A percentile compares a stretch with the other conserved stretches of the same genome.
phyloP scores from a whole-genome alignment of 1,140 invertebrate species.

The Heterodera carotae region DNA sequence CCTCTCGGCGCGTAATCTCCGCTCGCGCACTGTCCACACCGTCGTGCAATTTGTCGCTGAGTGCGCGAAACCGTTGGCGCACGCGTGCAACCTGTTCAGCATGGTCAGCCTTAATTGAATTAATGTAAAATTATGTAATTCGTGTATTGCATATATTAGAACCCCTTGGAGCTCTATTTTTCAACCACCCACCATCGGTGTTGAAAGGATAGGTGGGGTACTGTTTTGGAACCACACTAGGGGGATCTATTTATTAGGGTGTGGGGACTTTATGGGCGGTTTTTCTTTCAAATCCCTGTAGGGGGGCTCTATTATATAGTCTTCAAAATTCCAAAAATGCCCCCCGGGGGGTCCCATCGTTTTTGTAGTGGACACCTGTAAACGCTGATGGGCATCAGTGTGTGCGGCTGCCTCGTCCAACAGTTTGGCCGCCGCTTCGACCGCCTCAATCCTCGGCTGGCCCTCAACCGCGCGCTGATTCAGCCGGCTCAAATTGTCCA shows the following conservation, averaged over 20 bases:
- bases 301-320: too few species aligned
- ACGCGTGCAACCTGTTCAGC: slow-evolving; percentile 14
- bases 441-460: slow-evolving; percentile 30
- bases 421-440: slow-evolving; percentile 26
- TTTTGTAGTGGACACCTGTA: not conserved
- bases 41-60: slow-evolving; percentile 25
- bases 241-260: too few species aligned
- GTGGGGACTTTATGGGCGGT: too few species aligned
- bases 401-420: slow-evolving; percentile 23
- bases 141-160: too few species aligned
- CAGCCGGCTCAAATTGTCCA: slow-evolving; percentile 9
- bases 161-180: too few species aligned
- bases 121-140: too few species aligned
- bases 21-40: slow-evolving; percentile 28
- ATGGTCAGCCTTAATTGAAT: slow-evolving; percentile 16
- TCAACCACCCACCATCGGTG: too few species aligned
- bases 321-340: too few species aligned
- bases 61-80: slow-evolving; percentile 9
- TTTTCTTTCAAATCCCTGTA: too few species aligned
- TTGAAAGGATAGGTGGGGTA: too few species aligned
- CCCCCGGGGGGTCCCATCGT: not conserved
- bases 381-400: slow-evolving; percentile 33
- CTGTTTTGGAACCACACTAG: too few species aligned
- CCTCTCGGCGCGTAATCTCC: slow-evolving; percentile 33
- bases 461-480: slow-evolving; percentile 26